Conservation (phyloP, 2,888 invertebrate species). For the Therioaphis trifolii region DNA sequence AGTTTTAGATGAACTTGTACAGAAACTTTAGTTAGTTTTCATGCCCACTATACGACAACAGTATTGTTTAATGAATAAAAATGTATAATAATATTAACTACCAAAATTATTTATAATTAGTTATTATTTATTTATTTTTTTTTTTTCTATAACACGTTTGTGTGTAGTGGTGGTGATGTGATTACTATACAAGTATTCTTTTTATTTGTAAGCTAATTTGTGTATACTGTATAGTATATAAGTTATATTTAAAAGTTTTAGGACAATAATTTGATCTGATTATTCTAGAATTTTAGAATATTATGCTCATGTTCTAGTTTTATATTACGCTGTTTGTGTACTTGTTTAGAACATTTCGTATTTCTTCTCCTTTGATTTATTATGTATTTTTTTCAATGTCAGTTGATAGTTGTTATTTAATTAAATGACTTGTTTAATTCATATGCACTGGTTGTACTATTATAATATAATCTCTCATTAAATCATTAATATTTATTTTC, state of each 20-base stretch:
- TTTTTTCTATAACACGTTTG: background rate
- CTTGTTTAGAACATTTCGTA: slow-evolving; percentile 9
- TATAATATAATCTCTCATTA: slow-evolving; percentile 3
- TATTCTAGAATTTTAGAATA: slow-evolving; percentile 34
- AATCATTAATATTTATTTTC: slow-evolving; percentile 35
- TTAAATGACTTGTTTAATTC: background rate
- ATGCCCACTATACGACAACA: slow-evolving; percentile 13
- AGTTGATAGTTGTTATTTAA: slow-evolving; percentile 16
- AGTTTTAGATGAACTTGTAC: background rate
- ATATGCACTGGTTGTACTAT: background rate
- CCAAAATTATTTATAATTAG: slow-evolving; percentile 2
- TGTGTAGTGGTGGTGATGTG: slow-evolving; percentile 19
- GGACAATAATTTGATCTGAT: slow-evolving; percentile 61
- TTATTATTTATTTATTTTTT: slow-evolving; percentile 1
- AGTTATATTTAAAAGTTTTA: slow-evolving; percentile 35
- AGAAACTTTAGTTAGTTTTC: background rate
- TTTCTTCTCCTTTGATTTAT: background rate
- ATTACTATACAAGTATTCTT: slow-evolving; percentile 42
- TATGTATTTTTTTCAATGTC: slow-evolving; percentile 9
- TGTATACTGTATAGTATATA: slow-evolving; percentile 39
- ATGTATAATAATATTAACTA: slow-evolving; percentile 18
- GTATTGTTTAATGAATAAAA: slow-evolving; percentile 44
- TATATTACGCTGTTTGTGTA: background rate
- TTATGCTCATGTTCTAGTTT: slow-evolving; percentile 47
- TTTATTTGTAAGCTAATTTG: slow-evolving; percentile 1